These are phyloP conservation scores for Salminus brasiliensis DNA, from an alignment of 2,113 vertebrate species.

Conservation along the genomic window DNA sequence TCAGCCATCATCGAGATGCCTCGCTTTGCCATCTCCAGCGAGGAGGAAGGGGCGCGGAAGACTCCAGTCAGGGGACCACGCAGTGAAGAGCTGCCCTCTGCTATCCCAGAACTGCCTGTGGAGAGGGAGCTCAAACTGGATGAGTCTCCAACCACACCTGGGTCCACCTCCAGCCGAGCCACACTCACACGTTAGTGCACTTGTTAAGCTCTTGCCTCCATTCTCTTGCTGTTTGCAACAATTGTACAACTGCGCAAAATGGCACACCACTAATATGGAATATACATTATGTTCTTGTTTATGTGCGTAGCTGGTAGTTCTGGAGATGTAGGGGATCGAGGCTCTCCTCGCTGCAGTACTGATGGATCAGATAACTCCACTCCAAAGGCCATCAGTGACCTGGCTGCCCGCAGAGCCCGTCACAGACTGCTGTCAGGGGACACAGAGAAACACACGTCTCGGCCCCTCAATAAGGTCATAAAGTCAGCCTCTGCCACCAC, in stretches of 20 bases:
- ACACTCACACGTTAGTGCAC: conserved; percentile 72
- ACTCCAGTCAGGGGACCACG: conserved; percentile 69
- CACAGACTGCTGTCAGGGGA: conserved; percentile 94
- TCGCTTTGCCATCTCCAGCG: conserved; percentile 85
- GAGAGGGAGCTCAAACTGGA: conserved; percentile 84
- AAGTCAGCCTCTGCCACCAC: conserved; percentile 96
- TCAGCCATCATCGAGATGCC: conserved; percentile 91
- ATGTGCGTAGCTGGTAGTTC: conserved; percentile 80
- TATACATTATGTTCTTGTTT: not conserved
- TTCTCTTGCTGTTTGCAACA: not conserved
- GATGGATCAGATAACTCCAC: conserved; percentile 77
- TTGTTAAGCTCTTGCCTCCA: not conserved
- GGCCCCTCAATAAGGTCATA: conserved; percentile 96
- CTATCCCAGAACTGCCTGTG: conserved; percentile 82
- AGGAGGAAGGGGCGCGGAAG: conserved; percentile 78
- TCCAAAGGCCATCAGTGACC: conserved; percentile 94
- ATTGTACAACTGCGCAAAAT: not conserved
- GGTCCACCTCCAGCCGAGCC: conserved; percentile 67
- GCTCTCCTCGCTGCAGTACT: conserved; percentile 64
- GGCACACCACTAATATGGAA: not conserved
- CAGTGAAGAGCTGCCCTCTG: conserved; percentile 79
- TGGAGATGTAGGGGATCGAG: conserved; percentile 75
- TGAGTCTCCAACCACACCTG: conserved; percentile 74
- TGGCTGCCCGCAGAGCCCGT: conserved; percentile 90
- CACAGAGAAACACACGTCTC: conserved; percentile 85